Conservation (phyloP, 1,140 invertebrate species). For the Drosophila sulfurigaster region DNA sequence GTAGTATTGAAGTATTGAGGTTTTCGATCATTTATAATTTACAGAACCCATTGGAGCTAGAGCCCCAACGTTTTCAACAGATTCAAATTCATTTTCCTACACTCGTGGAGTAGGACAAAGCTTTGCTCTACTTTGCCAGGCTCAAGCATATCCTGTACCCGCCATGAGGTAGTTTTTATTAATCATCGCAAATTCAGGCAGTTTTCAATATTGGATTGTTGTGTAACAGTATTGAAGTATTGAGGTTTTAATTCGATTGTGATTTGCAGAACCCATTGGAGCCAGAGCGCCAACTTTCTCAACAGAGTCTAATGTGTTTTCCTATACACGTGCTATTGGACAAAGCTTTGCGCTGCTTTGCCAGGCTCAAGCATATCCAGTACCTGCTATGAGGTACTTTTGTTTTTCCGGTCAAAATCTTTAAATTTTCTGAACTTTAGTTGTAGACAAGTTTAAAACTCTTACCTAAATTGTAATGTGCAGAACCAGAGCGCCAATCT, state of each 20-base stretch:
- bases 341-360: conserved; percentile 90
- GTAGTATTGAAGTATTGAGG: not conserved
- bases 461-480: conserved; percentile 7
- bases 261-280: conserved; percentile 64
- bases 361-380: conserved; percentile 90
- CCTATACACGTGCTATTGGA: conserved; percentile 62
- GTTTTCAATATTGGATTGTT: conserved; percentile 36
- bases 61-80: conserved; percentile 62
- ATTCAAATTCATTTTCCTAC: conserved; percentile 59
- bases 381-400: conserved; percentile 84
- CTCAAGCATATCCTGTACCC: conserved; percentile 89
- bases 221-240: not conserved
- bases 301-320: conserved; percentile 59
- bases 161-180: conserved; percentile 54
- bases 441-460: conserved; percentile 24
- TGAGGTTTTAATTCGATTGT: not conserved
- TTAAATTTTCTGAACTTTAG: conserved; percentile 53
- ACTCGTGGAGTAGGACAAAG: conserved; percentile 82
- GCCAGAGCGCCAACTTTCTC: conserved; percentile 65
- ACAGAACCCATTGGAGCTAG: conserved; percentile 67
- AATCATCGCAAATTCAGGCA: conserved; percentile 38
- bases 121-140: conserved; percentile 91
- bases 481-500: conserved; percentile 65
- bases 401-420: conserved; percentile 4
- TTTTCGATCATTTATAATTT: conserved; percentile 7